These are phyloP conservation scores for Bovichtus variegatus DNA, from an alignment of 2,797 vertebrate species.

Conservation along the genomic window DNA sequence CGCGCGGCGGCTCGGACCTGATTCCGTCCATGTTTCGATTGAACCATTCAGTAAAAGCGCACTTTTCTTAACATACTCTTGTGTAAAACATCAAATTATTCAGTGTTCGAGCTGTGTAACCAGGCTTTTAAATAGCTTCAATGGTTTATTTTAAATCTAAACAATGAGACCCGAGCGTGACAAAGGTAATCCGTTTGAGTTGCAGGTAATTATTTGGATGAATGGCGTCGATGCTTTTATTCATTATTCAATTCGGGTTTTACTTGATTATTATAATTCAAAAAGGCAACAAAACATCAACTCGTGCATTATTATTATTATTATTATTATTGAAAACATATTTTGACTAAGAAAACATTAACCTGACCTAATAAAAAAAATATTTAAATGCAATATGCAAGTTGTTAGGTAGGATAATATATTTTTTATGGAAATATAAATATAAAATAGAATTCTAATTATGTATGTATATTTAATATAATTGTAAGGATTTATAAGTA, in stretches of 20 bases:
- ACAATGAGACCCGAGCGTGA: slow-evolving; percentile 6
- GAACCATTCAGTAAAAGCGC: neutral
- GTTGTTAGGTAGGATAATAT: neutral
- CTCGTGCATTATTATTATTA: neutral
- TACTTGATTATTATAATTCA: neutral
- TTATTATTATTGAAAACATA: neutral
- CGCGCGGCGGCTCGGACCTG: slow-evolving; percentile 24
- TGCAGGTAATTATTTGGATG: slow-evolving; percentile 12
- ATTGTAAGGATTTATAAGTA: neutral
- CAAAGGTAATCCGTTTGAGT: slow-evolving; percentile 5
- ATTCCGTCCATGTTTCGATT: neutral
- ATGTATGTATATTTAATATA: neutral
- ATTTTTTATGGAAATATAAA: neutral
- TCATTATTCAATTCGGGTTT: neutral
- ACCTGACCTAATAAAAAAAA: neutral
- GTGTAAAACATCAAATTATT: no score
- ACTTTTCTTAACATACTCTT: no score
- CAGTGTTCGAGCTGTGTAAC: no score
- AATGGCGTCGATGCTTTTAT: slow-evolving; percentile 9
- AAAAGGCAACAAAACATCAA: neutral
- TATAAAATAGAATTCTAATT: neutral
- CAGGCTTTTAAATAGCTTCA: neutral
- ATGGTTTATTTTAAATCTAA: slow-evolving; percentile 23
- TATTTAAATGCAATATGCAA: neutral
- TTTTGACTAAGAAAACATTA: neutral